Base-by-base conservation (phyloP, 2,888 invertebrate species). In the Nysson spinosus region DNA sequence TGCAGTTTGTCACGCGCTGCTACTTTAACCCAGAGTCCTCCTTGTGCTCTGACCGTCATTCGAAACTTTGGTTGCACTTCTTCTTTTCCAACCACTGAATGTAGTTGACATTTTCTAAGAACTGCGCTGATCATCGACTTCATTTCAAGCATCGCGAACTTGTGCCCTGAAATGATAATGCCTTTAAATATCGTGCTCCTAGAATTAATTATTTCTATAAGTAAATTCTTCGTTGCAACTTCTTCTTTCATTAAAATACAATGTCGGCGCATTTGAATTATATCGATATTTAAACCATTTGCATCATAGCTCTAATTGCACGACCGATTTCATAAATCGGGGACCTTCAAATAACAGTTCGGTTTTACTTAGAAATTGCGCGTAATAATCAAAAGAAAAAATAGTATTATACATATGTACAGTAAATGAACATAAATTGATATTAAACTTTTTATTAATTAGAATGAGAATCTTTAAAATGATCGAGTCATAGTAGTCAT, bases 141-240 rank as follows among this genome's bases (percentile, higher is more conserved):
- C n/a, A 92, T 89, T 82, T 93, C 93, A 32, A 91, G 80, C 84
- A 91, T 89, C 0, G 93, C 92, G 77, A 91, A 93, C 69, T 90
- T 90, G 84, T 92, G 91, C n/a, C 93, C 91, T 87, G 86, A 30
- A 30, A n/a, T 11, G 2, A 11, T 42, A 30, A 34, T n/a, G 34
- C 14, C 24, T 12, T n/a, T n/a, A n/a, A n/a, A n/a, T n/a, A n/a
- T 24, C 40, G 1, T 1, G 17, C 12, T 35, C 14, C 6, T 6
- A 6, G 14, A 1, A 17, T 37, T 37, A 7, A 4, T 6, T 9
- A 16, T 16, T 17, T 24, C 24, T 1, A 24, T 24, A 24, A 1
- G 24, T 24, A 9, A 2, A 1, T 24, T 24, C 24, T 24, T 9
- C n/a, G n/a, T n/a, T n/a, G n/a, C n/a, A n/a, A n/a, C n/a, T n/a